Conservation (phyloP, 2,797 vertebrate genomes). For the Phoeniculus purpureus region DNA sequence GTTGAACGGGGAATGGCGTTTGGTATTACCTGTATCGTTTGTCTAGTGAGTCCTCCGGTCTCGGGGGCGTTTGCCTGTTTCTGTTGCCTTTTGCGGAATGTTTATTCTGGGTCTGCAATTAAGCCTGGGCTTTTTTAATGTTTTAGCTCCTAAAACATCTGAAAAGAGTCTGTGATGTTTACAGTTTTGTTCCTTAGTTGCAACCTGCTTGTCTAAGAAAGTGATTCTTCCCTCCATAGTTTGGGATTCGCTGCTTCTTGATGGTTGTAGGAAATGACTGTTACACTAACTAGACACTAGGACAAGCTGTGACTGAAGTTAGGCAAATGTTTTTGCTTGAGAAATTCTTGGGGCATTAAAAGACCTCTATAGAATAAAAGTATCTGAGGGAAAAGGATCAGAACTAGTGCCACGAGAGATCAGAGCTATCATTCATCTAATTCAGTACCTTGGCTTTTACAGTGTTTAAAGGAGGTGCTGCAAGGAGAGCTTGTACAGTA, state of each 20-base stretch:
- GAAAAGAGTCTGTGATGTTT: neutral
- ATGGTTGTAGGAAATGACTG: neutral
- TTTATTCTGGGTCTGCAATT: neutral
- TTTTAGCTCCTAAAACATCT: neutral
- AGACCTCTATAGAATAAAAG: neutral
- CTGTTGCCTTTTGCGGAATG: neutral
- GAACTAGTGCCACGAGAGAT: neutral
- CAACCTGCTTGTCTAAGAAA: neutral
- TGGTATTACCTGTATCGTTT: neutral
- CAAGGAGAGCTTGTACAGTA: neutral
- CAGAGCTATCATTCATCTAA: neutral
- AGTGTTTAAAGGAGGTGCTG: neutral
- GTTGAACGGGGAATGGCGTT: neutral
- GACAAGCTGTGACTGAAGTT: neutral
- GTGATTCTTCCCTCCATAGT: neutral
- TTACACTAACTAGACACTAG: neutral
- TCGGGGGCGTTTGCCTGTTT: neutral
- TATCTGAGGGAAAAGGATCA: neutral
- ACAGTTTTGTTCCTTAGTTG: neutral
- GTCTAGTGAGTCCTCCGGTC: neutral
- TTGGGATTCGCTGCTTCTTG: neutral
- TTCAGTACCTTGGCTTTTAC: neutral
- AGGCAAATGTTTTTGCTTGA: neutral
- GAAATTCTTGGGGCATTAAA: neutral
- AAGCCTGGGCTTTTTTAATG: neutral